Evolutionary conservation across 2,797 vertebrate genomes (phyloP).

Genomic region (Natrix natrix): DNA sequence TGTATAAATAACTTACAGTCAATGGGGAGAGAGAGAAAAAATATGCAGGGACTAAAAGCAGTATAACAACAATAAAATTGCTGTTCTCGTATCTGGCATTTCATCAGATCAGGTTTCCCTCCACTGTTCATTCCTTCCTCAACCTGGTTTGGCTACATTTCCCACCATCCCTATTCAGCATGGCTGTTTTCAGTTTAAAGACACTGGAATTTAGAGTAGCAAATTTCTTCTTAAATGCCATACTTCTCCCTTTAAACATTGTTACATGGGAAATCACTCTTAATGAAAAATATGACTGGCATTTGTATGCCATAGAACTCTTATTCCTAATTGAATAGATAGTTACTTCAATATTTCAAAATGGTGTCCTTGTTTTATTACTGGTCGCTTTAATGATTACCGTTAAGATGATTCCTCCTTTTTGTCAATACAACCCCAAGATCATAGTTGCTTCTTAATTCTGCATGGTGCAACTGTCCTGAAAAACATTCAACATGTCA

Average conservation of each 20-base stretch:
- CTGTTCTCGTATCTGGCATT: background rate
- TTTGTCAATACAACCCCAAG: background rate
- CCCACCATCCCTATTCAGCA: background rate
- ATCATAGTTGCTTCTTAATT: background rate
- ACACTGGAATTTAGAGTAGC: background rate
- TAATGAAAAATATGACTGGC: background rate
- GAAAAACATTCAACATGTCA: background rate
- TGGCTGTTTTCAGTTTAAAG: background rate
- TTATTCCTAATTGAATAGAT: background rate
- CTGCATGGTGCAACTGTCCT: background rate
- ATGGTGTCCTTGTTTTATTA: background rate
- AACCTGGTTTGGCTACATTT: background rate
- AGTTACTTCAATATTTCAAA: background rate
- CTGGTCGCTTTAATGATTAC: background rate
- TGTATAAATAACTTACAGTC: background rate
- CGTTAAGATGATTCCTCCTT: background rate
- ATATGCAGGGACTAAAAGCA: background rate
- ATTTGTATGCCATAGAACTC: background rate
- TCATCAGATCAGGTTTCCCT: background rate
- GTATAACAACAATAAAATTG: background rate
- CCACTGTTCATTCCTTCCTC: background rate
- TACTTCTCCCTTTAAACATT: background rate
- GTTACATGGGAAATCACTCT: background rate
- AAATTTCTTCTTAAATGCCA: background rate
- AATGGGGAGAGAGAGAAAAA: background rate